Conservation (phyloP, 1,140 invertebrate species). For the Bombyx mandarina region DNA sequence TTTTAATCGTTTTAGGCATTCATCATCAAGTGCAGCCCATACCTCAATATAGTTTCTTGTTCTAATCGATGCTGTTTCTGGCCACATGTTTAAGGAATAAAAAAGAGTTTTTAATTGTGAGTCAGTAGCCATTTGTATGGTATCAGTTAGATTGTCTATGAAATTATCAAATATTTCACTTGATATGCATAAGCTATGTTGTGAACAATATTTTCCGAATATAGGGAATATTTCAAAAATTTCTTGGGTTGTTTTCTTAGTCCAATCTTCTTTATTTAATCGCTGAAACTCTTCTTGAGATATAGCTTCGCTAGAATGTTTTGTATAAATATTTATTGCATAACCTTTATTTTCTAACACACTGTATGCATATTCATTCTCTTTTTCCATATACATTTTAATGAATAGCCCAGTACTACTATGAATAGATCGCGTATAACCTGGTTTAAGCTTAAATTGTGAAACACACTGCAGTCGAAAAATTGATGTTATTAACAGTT, state of each 20-base stretch:
- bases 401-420: slow-evolving; percentile 14
- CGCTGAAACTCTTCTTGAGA: slow-evolving; percentile 25
- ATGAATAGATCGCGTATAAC: slow-evolving; percentile 16
- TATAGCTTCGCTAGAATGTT: slow-evolving; percentile 12
- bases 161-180: slow-evolving; percentile 53
- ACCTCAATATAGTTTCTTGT: slow-evolving; percentile 71
- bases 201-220: slow-evolving; percentile 47
- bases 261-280: slow-evolving; percentile 36
- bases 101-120: slow-evolving; percentile 58
- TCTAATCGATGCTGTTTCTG: slow-evolving; percentile 46
- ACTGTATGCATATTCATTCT: slow-evolving; percentile 53
- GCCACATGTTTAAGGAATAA: slow-evolving; percentile 50
- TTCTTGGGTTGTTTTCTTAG: slow-evolving; percentile 23
- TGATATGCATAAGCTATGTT: slow-evolving; percentile 52
- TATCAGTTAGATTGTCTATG: slow-evolving; percentile 60
- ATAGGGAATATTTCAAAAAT: slow-evolving; percentile 50
- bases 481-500: no score
- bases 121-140: slow-evolving; percentile 59
- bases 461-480: no score
- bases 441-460: no score
- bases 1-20: slow-evolving; percentile 59
- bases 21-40: slow-evolving; percentile 70
- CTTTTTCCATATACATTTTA: slow-evolving; percentile 51
- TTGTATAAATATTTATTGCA: slow-evolving; percentile 23
- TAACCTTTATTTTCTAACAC: slow-evolving; percentile 51